Evolutionary conservation across 2,113 vertebrate species (phyloP).

Genomic region (Cyanoderma ruficeps): DNA sequence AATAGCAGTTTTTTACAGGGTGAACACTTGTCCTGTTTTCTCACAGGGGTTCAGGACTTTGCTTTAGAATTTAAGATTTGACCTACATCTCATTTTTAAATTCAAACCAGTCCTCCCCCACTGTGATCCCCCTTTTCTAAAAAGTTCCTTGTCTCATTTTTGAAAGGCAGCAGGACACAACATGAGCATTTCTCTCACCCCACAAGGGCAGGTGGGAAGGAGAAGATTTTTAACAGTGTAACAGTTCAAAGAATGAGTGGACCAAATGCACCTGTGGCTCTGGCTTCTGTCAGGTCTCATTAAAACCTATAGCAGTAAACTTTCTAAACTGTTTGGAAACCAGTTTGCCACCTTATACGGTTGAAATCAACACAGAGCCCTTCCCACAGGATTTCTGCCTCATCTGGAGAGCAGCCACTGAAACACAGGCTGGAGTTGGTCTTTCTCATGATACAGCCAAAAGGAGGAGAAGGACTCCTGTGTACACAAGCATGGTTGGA

Average conservation of each 20-base stretch:
- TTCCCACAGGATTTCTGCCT: neutral
- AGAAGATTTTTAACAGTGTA: neutral
- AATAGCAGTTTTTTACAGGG: neutral
- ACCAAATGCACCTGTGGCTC: neutral
- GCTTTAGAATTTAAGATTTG: neutral
- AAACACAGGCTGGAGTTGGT: neutral
- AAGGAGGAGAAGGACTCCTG: neutral
- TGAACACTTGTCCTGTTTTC: neutral
- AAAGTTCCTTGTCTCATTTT: neutral
- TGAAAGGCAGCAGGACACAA: neutral
- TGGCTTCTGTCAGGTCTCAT: neutral
- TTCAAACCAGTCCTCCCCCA: fast-evolving
- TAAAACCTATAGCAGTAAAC: neutral
- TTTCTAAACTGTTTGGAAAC: neutral
- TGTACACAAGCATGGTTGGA: fast-evolving
- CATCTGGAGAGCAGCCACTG: neutral
- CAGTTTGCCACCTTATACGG: neutral
- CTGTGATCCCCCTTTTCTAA: neutral
- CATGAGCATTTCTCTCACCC: neutral
- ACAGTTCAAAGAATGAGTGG: neutral
- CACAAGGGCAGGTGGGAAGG: neutral
- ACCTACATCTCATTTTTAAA: neutral
- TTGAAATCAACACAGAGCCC: neutral
- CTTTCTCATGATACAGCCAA: neutral
- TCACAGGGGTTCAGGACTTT: neutral